Evolutionary conservation across 1,140 invertebrate species (phyloP), one percentile per base, ranked within the genome.

Genomic region (Phenacoccus solenopsis): DNA sequence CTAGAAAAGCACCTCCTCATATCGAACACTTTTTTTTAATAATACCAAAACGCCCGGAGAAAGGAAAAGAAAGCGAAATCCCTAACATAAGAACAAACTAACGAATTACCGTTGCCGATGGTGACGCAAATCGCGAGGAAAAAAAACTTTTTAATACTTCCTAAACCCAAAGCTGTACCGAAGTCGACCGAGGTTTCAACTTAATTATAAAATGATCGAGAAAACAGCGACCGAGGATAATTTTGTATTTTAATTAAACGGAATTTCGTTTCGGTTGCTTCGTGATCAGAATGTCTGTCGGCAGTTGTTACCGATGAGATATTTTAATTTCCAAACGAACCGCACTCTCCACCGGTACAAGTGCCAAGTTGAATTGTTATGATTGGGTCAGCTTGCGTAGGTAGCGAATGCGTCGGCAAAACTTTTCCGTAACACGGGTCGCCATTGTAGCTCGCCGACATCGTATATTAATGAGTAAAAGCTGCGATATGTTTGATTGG

Each of bases 181-280:
- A 49, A 49, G 38, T 49, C 38, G 38, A n/a, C 38, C 38, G 38
- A 10, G n/a, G 38, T 49, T 49, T n/a, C 13, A 49, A 49, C 38
- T 49, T 49, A 49, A 49, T 49, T 49, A 49, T 49, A 49, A 49
- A 49, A 49, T 49, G 38, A 49, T 49, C 38, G 38, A 49, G 38
- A 49, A 49, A 49, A 49, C 38, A 2, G 3, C 16, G 30, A 5
- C 30, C 5, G 13, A 32, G 5, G 30, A n/a, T 16, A n/a, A 49
- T 49, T 49, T 49, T 49, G 38, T 49, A 49, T 49, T 49, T 49
- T 49, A 49, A 49, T 49, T 49, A 49, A 49, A 49, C 20, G 38
- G 16, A 49, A 49, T 49, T 49, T 49, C 3, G 38, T 49, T 49
- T 49, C 4, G 38, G 38, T 49, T 49, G 38, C 16, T 49, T 49